phyloP scores from a whole-genome alignment of 2,797 vertebrate species.

The Chloroceryle inda region DNA sequence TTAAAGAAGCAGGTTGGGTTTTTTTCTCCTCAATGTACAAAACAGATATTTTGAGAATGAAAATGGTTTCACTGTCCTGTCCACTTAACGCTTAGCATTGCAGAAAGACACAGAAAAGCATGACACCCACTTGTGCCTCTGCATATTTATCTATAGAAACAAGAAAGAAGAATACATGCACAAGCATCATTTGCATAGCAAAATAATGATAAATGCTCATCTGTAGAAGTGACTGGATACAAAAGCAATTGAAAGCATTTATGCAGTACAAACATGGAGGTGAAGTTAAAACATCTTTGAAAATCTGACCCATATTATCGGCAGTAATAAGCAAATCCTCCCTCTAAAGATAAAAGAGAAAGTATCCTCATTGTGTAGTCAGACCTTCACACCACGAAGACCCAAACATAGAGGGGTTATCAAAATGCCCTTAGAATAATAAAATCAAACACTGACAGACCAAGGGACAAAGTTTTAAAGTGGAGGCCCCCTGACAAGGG shows the following conservation, averaged over 20 bases:
- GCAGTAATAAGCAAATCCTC: conserved; percentile 67
- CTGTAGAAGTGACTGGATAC: conserved; percentile 28
- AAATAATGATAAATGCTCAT: conserved; percentile 43
- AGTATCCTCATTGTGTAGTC: conserved; percentile 64
- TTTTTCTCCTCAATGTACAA: not conserved
- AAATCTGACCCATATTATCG: conserved; percentile 54
- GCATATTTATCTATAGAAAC: conserved; percentile 16
- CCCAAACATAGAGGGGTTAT: conserved; percentile 61
- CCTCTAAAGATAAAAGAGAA: conserved; percentile 69
- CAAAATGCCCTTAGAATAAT: conserved; percentile 61
- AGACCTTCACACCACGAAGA: conserved; percentile 35
- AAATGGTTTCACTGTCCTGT: not conserved
- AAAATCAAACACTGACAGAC: conserved; percentile 47
- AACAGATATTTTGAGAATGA: not conserved
- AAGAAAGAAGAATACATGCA: not conserved
- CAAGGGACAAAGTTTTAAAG: conserved; percentile 68
- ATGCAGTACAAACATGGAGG: conserved; percentile 50
- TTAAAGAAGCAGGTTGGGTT: not conserved
- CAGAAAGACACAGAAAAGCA: conserved; percentile 18
- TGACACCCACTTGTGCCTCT: conserved; percentile 2
- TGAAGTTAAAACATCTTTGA: conserved; percentile 67
- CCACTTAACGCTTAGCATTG: not conserved
- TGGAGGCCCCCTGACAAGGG: conserved; percentile 55
- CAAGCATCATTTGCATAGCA: conserved; percentile 28
- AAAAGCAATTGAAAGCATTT: conserved; percentile 61